Evolutionary conservation across 2,113 vertebrate species (phyloP).

Genomic region (Herpailurus yagouaroundi): DNA sequence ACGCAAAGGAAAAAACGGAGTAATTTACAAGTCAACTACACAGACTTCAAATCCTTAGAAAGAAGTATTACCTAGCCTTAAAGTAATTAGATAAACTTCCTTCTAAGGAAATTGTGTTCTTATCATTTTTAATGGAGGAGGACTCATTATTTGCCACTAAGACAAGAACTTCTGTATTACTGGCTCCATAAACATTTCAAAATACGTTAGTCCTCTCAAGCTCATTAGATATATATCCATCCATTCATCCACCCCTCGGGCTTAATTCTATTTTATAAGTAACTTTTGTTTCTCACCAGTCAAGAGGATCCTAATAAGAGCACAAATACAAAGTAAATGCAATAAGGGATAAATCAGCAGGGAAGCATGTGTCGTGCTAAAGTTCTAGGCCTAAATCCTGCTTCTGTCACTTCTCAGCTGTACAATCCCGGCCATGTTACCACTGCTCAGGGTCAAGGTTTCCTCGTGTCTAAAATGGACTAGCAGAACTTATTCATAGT

Average conservation of each 20-base stretch:
- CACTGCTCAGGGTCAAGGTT: not conserved
- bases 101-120: slow-evolving; percentile 47
- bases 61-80: slow-evolving; percentile 35
- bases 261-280: slow-evolving; percentile 1
- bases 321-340: not conserved
- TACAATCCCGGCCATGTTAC: not conserved
- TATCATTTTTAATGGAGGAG: not conserved
- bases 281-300: slow-evolving; percentile 26
- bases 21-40: slow-evolving; percentile 13
- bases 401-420: not conserved
- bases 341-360: not conserved
- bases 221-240: not conserved
- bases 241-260: not conserved
- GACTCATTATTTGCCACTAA: not conserved
- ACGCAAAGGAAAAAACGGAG: slow-evolving; percentile 14
- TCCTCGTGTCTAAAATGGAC: not conserved
- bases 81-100: slow-evolving; percentile 37
- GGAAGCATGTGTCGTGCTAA: not conserved
- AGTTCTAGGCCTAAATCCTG: not conserved
- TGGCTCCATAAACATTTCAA: slow-evolving; percentile 30
- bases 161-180: not conserved
- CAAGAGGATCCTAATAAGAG: not conserved
- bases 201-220: not conserved
- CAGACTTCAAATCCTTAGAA: not conserved
- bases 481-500: not conserved